A percentile compares a stretch with the other conserved stretches of the same genome.
Evolutionary conservation across 2,888 invertebrate genomes (phyloP).

Genomic region (Sclerodermus sp.): DNA sequence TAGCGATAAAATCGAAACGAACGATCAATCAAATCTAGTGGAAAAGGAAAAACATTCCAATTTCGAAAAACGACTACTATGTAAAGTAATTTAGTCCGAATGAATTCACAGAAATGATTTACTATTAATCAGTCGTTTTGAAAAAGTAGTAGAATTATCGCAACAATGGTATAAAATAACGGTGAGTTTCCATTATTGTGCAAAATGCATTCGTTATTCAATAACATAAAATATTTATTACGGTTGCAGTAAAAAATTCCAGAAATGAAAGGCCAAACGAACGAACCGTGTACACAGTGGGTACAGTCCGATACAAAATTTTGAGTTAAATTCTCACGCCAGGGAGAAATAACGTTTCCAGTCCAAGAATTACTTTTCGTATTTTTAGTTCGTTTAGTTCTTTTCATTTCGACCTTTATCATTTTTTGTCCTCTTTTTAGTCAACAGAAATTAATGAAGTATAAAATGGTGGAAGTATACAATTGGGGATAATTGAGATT

Average conservation of each 20-base stretch:
- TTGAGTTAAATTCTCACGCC: not conserved
- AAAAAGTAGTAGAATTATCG: no score
- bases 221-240: constrained; percentile 19
- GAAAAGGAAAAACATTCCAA: no score
- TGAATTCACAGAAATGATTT: no score
- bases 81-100: no score
- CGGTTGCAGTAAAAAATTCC: constrained; percentile 19
- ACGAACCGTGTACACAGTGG: constrained; percentile 16
- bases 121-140: no score
- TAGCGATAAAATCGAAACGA: no score
- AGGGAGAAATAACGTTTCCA: not conserved
- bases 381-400: not conserved
- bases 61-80: no score
- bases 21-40: no score
- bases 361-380: not conserved
- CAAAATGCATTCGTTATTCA: constrained; percentile 5
- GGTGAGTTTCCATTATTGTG: constrained; percentile 1
- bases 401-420: not conserved
- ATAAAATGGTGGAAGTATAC: not conserved
- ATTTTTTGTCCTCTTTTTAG: not conserved
- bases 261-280: constrained; percentile 29
- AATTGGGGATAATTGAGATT: not conserved
- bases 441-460: not conserved
- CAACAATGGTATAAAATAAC: no score
- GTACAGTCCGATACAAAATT: constrained; percentile 26